Evolutionary conservation across 1,140 invertebrate species (phyloP), one percentile per base, ranked within the genome.

Genomic region (Brachystomella parvula): DNA sequence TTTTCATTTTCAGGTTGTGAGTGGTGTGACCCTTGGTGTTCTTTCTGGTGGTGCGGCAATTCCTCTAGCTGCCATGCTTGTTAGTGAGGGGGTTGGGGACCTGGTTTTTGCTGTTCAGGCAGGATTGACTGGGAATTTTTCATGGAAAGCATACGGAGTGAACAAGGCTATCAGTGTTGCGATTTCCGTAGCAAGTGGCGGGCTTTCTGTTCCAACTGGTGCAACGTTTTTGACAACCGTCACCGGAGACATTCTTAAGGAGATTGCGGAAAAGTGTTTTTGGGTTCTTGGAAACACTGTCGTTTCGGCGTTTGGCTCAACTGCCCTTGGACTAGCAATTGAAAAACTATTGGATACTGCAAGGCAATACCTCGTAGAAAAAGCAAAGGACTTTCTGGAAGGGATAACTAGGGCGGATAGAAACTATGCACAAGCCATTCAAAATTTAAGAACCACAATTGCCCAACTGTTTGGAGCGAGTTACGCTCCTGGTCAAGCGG

Each of bases 1-100:
- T n/a, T n/a, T n/a, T n/a, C n/a, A n/a, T n/a, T n/a, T n/a, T n/a
- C n/a, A n/a, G n/a, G 47, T 64, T 24, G 63, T 17, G 3, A 17
- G 28, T 2, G 63, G 63, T 6, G 56, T 64, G 3, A 29, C 63
- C 3, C 15, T 64, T 9, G 63, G 19, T 1, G 53, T 64, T 3
- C 2, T 56, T n/a, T 57, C 63, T 0, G 63, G 49, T 0, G 63
- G 63, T 26, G 39, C 53, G 24, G 19, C 44, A 0, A 44, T 33
- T 26, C 44, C 44, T 33, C n/a, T 64, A 1, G 44, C 63, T 0
- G 39, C 29, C 24, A 64, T 64, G 26, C 32, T 64, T 1, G 32
- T 64, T 49, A 57, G 49, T n/a, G 63, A 64, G 21, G 63, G 63
- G 21, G 63, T 35, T 2, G 44, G 63, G n/a, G 63, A 64, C 47